Conservation (phyloP, 2,113 vertebrate genomes). For the Mirza zaza region DNA sequence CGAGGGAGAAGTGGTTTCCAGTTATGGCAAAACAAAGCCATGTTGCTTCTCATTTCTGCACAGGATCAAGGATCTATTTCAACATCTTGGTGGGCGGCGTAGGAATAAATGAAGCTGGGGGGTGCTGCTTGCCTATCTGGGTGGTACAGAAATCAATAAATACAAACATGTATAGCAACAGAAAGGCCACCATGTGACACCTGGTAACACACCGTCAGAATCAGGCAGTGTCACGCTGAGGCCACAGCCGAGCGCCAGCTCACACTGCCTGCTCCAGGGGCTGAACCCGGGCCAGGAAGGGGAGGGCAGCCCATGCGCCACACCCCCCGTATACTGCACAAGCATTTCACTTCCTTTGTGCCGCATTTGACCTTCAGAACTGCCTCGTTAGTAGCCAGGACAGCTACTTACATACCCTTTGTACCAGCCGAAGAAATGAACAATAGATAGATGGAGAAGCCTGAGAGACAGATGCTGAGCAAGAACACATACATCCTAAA, state of each 20-base stretch:
- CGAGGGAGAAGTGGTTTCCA: background rate
- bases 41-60: background rate
- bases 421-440: background rate
- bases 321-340: accelerated
- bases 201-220: background rate
- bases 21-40: background rate
- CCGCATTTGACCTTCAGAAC: background rate
- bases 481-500: background rate
- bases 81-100: background rate
- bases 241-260: background rate
- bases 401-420: background rate
- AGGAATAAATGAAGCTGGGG: background rate
- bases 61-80: background rate
- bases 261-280: accelerated
- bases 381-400: background rate
- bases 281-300: background rate
- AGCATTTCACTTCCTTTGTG: background rate
- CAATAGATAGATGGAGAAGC: background rate
- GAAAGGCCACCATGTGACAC: background rate
- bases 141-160: background rate
- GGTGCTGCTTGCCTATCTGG: background rate
- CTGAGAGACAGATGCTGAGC: background rate
- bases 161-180: too few species aligned
- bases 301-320: too few species aligned
- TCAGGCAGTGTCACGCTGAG: background rate